These are phyloP conservation scores for Pimephales promelas DNA, from an alignment of 2,113 vertebrate species.

Conservation along the genomic window DNA sequence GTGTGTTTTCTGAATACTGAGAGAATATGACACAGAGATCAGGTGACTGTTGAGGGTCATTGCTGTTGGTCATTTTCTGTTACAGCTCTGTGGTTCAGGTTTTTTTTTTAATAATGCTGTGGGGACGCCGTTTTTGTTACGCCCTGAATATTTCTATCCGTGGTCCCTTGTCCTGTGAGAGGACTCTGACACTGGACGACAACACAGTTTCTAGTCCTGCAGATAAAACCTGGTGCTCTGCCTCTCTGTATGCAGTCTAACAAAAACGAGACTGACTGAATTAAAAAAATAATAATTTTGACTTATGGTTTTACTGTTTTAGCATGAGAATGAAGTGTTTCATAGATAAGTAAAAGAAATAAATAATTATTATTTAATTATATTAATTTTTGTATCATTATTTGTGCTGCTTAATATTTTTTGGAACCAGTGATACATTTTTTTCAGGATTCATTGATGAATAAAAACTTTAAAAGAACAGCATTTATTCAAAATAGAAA, in stretches of 20 bases:
- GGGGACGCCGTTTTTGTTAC: constrained; percentile 9
- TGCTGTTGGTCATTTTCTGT: constrained; percentile 29
- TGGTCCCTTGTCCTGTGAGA: neutral
- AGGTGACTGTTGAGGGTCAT: constrained; percentile 7
- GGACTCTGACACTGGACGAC: neutral
- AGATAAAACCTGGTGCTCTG: neutral
- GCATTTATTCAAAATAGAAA: no score
- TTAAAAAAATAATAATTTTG: neutral
- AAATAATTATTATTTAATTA: no score
- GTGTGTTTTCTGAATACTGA: constrained; percentile 2
- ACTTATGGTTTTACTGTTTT: no score
- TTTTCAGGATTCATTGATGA: no score
- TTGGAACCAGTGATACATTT: no score
- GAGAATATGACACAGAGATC: constrained; percentile 25
- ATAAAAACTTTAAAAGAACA: no score
- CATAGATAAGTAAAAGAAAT: neutral
- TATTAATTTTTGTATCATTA: no score
- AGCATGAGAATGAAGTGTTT: neutral
- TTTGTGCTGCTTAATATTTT: no score
- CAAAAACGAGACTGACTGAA: neutral
- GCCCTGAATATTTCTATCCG: constrained; percentile 11
- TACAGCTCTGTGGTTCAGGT: neutral
- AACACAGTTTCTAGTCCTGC: neutral
- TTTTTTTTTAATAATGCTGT: constrained; percentile 10
- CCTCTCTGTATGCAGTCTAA: neutral